Evolutionary conservation across 2,113 vertebrate genomes (phyloP), one percentile per base, ranked within the genome.

Genomic region (Syngnathoides biaculeatus): DNA sequence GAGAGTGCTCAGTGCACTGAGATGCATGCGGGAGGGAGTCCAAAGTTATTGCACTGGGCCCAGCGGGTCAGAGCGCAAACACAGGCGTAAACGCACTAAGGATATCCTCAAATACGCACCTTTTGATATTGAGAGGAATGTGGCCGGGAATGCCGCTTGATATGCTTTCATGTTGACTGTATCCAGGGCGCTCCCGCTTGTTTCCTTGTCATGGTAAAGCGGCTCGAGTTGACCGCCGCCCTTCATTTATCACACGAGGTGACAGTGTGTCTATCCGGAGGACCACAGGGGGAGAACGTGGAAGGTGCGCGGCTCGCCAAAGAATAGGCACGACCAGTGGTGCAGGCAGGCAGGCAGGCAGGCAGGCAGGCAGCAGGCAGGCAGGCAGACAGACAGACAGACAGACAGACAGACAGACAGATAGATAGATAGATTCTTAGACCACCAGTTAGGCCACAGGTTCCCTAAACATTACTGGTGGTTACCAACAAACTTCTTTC

Each of bases 101-200:
- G 88, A 90, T 76, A 89, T 93, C 89, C 89, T 91, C 91, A 92
- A 93, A 92, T 85, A 92, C 73, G 77, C 80, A 89, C 84, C 88
- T 90, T 92, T 92, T 91, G 84, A 91, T 92, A 89, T 79, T 88
- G 85, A 87, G 70, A 86, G 86, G 89, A 85, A 88, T 90, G 90
- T 42, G 4, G 65, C 0, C 65, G 68, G 83, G 89, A 85, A 91
- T 89, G 89, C 79, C 83, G 81, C 66, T 69, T 58, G 71, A 86
- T 88, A 86, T 77, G 81, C 50, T 84, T 15, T 83, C 69, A 69
- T 90, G 90, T 92, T 90, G 84, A 90, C 90, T 87, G 91, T 91
- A 89, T 89, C 91, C 88, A 88, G 63, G 90, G 83, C 72, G 53
- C 39, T 55, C 65, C 71, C 65, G 78, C 87, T 81, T 81, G 73